phyloP scores from a whole-genome alignment of 2,888 invertebrate genomes.

The Opisthograptis luteolata region DNA sequence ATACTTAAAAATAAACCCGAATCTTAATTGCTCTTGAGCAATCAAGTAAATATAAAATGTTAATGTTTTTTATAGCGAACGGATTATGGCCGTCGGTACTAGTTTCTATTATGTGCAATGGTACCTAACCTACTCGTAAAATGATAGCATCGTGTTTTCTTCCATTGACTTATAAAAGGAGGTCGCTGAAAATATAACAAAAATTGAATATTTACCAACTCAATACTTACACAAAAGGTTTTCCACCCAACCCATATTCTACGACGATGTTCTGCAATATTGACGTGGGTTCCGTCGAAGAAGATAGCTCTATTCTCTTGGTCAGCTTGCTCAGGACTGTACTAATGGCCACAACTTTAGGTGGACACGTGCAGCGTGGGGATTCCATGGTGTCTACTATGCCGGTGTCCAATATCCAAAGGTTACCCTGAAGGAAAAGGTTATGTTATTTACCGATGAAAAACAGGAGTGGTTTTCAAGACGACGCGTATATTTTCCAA shows the following conservation, averaged over 20 bases:
- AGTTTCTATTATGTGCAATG: no score
- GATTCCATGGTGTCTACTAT: conserved; percentile 87
- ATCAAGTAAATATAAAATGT: no score
- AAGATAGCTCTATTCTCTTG: conserved; percentile 85
- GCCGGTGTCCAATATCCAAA: conserved; percentile 90
- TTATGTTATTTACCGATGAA: no score
- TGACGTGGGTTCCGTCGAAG: conserved; percentile 83
- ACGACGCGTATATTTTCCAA: no score
- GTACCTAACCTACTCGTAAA: no score
- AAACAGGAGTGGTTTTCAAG: no score
- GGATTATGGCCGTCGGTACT: no score
- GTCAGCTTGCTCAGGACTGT: conserved; percentile 85
- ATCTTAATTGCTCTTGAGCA: no score
- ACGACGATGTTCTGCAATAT: conserved; percentile 88
- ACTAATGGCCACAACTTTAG: conserved; percentile 87
- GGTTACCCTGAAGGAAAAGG: conserved; percentile 77
- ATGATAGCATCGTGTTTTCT: no score
- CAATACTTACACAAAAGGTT: conserved; percentile 81
- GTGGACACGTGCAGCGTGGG: conserved; percentile 86
- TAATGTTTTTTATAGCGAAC: no score
- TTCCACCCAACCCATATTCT: conserved; percentile 86
- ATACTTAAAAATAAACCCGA: no score
- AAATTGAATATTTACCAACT: neutral
- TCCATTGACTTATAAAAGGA: no score
- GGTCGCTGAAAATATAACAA: neutral